Evolutionary conservation across 2,797 vertebrate genomes (phyloP), one percentile per base, ranked within the genome.

Genomic region (Chelon labrosus): DNA sequence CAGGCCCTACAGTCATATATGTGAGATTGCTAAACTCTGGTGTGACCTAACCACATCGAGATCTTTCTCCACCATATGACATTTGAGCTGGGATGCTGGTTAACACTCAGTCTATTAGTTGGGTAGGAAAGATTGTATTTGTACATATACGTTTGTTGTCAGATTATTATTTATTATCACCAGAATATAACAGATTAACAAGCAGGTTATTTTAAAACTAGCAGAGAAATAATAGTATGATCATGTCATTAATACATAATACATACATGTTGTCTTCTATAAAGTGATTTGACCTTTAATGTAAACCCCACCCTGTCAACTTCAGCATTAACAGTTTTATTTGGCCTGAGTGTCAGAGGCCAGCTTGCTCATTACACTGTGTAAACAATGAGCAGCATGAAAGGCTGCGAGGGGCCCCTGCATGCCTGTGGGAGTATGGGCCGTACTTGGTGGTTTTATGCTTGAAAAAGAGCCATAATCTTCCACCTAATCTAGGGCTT

Each of bases 381-480:
- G 89, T 91, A 89, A 91, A 91, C 89, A 93, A 59, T 70, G 78
- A 77, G 76, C 75, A 68, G 85, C 82, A 85, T 90, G 87, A 91
- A 89, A 88, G 80, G 70, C 82, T 52, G 70, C 4, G 67, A 87
- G 91, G 82, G 89, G 90, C 84, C 88, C 76, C 77, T 80, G 77
- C 89, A 86, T 92, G 90, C 86, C 90, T 92, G 85, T 89, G 90
- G 87, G 83, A 90, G 85, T 65, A 27, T 44, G 75, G 81, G 80
- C 64, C 70, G 71, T 83, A 86, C 81, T 90, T 90, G 84, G 88
- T 87, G 86, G 85, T 91, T 92, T 92, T 92, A 86, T 82, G 75
- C 77, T 83, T 83, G 79, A 90, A 90, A 93, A 92, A 83, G 77
- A 84, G 70, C 55, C 72, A 57, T 87, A 92, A 92, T 93, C 88